Base-by-base conservation (phyloP, 2,888 invertebrate genomes). In the Iselma pallidipennis region DNA sequence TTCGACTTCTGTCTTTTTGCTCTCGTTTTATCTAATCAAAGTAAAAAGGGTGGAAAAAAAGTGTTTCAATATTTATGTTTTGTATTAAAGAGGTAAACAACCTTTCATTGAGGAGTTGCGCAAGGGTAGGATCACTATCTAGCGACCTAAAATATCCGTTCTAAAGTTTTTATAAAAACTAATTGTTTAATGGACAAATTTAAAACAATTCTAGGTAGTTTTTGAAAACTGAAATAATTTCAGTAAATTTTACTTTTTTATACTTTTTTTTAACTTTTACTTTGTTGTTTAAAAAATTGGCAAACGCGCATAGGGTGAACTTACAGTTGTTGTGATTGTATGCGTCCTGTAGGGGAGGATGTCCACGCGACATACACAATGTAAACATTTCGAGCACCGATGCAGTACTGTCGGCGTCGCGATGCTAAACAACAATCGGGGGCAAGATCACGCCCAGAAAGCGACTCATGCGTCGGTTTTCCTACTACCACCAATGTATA, bases 291-390 rank as follows among this genome's bases (percentile, higher is more conserved):
- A n/a, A n/a, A n/a, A n/a, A n/a, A n/a, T n/a, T 54, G 48, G 45
- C 29, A 51, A 42, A 45, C 29, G 28, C 42, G 33, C n/a, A 51
- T 29, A 9, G 21, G 14, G 29, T 9, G 51, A 19, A 71, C 74
- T 74, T 68, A 72, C 74, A 66, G 55, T 74, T 74, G 49, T 60
- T 66, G 57, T 69, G 70, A n/a, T 23, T 45, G 61, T 66, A 66
- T 57, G 70, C 72, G 69, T 77, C 75, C 63, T 73, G 72, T 62
- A 73, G 59, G 65, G 71, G 74, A 64, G 77, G 76, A 70, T 74
- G 72, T 66, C 76, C 75, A 66, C 78, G 78, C 67, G 78, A 78
- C 78, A 78, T 78, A 66, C 78, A 78, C 69, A 78, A 70, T 68
- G 78, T 77, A 68, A 78, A 78, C 78, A 78, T 78, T 71, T 67